phyloP scores from a whole-genome alignment of 2,888 invertebrate genomes.

The Polymixis lichenea region DNA sequence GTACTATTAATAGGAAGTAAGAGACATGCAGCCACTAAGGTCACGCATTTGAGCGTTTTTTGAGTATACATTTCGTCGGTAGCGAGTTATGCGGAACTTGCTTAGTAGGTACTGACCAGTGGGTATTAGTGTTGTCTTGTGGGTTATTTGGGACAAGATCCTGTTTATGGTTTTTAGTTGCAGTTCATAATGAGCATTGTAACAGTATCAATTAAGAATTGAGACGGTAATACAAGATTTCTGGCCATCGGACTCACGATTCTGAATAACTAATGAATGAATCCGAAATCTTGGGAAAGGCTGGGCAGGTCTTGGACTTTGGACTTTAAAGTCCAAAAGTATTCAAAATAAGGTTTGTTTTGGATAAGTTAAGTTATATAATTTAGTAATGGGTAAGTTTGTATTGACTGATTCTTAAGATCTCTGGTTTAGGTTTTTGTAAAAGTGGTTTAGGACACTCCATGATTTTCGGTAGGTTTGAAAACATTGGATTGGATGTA shows the following conservation, averaged over 20 bases:
- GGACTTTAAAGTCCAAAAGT: background rate
- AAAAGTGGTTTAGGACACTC: background rate
- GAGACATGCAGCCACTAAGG: constrained; percentile 82
- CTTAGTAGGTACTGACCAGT: constrained; percentile 58
- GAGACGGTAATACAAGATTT: background rate
- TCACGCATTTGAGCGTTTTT: constrained; percentile 82
- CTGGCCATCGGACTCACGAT: too few species aligned
- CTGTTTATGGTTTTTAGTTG: background rate
- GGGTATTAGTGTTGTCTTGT: constrained; percentile 25
- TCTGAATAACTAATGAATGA: too few species aligned
- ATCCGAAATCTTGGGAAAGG: too few species aligned
- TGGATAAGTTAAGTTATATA: background rate
- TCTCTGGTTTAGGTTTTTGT: background rate
- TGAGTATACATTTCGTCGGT: constrained; percentile 83
- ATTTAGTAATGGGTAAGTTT: background rate
- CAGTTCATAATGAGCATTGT: too few species aligned
- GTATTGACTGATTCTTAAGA: background rate
- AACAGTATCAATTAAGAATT: background rate
- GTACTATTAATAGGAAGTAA: constrained; percentile 87
- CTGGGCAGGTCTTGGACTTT: too few species aligned
- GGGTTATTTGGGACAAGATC: constrained; percentile 20
- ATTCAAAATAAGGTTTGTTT: too few species aligned
- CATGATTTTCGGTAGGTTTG: background rate
- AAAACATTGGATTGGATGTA: background rate
- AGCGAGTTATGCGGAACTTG: constrained; percentile 83